Conservation (phyloP, 1,140 invertebrate genomes). For the Hetaerina americana region DNA sequence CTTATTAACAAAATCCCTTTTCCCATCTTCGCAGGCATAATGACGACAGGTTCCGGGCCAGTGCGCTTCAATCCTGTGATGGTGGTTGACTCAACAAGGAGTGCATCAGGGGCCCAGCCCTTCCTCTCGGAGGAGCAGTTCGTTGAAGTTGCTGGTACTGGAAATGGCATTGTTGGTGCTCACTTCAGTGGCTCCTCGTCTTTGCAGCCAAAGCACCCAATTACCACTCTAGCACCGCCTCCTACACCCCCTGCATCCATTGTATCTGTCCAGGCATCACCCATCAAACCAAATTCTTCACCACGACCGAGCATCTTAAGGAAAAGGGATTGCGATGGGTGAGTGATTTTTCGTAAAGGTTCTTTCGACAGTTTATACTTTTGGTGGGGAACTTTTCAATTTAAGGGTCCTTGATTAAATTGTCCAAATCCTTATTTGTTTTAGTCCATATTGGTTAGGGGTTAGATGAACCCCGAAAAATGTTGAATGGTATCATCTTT, state of each 20-base stretch:
- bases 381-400: no score
- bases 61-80: not conserved
- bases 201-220: not conserved
- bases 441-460: no score
- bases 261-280: constrained; percentile 4
- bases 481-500: no score
- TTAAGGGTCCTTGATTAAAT: no score
- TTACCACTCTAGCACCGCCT: not conserved
- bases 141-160: not conserved
- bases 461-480: no score
- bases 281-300: constrained; percentile 43
- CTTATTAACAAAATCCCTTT: no score
- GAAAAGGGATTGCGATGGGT: constrained; percentile 47
- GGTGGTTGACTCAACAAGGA: not conserved
- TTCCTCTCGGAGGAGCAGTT: not conserved
- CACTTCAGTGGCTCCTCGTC: not conserved
- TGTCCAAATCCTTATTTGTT: no score
- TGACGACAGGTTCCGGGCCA: not conserved
- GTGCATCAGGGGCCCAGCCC: not conserved
- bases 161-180: not conserved
- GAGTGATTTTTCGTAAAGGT: constrained; percentile 15
- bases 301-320: constrained; percentile 52
- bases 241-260: not conserved
- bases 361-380: no score
- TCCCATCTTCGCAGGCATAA: no score